Evolutionary conservation across 2,888 invertebrate species (phyloP), one percentile per base, ranked within the genome.

Genomic region (Sminthurinus aureus): DNA sequence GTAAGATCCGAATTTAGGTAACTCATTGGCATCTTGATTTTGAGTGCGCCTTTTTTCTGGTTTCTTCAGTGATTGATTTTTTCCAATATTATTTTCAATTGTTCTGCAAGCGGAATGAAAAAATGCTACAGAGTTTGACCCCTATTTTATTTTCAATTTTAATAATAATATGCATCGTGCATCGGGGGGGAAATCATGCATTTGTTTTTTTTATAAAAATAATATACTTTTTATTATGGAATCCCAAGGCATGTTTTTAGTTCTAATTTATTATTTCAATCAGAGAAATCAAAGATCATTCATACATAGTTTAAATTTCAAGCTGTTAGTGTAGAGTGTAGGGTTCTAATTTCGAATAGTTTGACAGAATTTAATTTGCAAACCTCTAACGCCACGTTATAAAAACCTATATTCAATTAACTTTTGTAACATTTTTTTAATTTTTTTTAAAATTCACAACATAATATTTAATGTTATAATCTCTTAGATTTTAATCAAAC

Each of bases 41-140:
- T 52, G 75, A 76, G 80, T 80, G 80, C 76, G 69, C 79, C 83
- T 80, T 24, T 83, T 83, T 83, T 83, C 83, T 83, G 83, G 83
- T 78, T 83, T 78, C 79, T 69, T 69, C 66, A 13, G 73, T 38
- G 38, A 24, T 73, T 73, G 15, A 26, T 0, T 22, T 26, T 24
- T 73, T 24, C 26, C 1, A 26, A 73, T 73, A 24, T 73, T 24
- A 24, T 69, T 69, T 67, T 24, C 66, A 66, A 66, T 66, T 58
- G 2, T 15, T 58, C 58, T 58, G 58, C 58, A 58, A 38, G 3
- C 38, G 38, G 38, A 38, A 38, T 38, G 38, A 38, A 38, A 38
- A 1, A 38, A 38, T 38, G 38, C 38, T 38, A 38, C 38, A 38
- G 38, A 38, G 38, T 38, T 38, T 38, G 38, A 38, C 38, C 38